Evolutionary conservation across 2,797 vertebrate species (phyloP), one percentile per base, ranked within the genome.

Genomic region (Florisuga fusca): DNA sequence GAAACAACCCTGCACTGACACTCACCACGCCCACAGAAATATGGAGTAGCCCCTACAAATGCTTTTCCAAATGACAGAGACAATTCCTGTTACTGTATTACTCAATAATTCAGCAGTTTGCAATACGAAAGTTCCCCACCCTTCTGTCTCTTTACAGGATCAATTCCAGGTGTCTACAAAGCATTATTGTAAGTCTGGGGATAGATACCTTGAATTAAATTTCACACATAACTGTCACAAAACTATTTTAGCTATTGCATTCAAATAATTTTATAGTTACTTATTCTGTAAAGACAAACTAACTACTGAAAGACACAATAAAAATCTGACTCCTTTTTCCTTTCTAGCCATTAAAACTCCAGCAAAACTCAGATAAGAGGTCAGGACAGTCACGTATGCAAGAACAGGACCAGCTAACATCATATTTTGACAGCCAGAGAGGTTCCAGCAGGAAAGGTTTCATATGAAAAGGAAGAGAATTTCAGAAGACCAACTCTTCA

Each of bases 41-140:
- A 81, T 14, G 15, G 50, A 78, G 64, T 18, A 14, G 72, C 43
- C 68, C 50, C 61, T 43, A 64, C 51, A 58, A 12, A 64, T 2
- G 33, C 33, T 84, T 79, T 93, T 54, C 72, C 54, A 94, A 89
- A 78, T 22, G 61, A 82, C 31, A 82, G 18, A 55, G 64, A 12
- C 54, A 63, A 67, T 64, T 87, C 84, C 45, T 92, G 23, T 31
- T 82, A 67, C 15, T 50, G 8, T 63, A 74, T 64, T 69, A 67
- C 26, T 83, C 90, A 84, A 34, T 92, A 92, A 94, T 71, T 87
- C 63, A 85, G 41, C 8, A 87, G 41, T 54, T 57, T 63, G 46
- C 36, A 89, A 77, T 12, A 82, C 13, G 69, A 94, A 82, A 61
- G 84, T 31, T 89, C 63, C 53, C 61, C 12, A 9, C 26, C 38